These are phyloP conservation scores for Tadarida brasiliensis DNA, from an alignment of 2,797 vertebrate species.

Conservation along the genomic window DNA sequence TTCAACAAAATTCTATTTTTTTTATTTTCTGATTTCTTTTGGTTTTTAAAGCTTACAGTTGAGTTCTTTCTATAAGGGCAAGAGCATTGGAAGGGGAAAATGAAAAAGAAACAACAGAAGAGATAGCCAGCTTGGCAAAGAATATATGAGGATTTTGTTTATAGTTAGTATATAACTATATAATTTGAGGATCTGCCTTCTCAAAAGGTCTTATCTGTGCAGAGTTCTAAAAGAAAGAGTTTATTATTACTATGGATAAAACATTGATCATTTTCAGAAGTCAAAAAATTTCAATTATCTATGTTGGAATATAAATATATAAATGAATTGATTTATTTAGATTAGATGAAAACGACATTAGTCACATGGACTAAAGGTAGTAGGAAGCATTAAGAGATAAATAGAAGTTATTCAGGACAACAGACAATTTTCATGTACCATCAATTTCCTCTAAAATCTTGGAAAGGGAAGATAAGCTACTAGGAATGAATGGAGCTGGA, in stretches of 20 bases:
- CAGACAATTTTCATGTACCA: constrained; percentile 51
- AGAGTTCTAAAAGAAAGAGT: not conserved
- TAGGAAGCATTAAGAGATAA: constrained; percentile 47
- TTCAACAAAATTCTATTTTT: not conserved
- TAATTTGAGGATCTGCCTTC: not conserved
- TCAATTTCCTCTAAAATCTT: constrained; percentile 68
- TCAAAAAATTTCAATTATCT: constrained; percentile 53
- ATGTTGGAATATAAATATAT: constrained; percentile 64
- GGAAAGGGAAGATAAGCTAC: constrained; percentile 26
- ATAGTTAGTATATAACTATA: not conserved
- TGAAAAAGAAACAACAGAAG: not conserved
- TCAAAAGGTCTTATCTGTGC: constrained; percentile 20
- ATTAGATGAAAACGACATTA: constrained; percentile 29
- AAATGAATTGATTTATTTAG: constrained; percentile 38
- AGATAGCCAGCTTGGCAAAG: not conserved
- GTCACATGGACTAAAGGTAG: constrained; percentile 8
- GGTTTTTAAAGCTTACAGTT: not conserved
- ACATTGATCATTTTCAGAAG: not conserved
- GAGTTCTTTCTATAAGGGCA: not conserved
- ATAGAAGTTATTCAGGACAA: constrained; percentile 35
- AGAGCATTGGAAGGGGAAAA: not conserved
- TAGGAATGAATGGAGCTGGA: constrained; percentile 38
- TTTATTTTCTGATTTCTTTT: not conserved
- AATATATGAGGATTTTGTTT: not conserved
- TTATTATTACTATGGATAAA: not conserved